phyloP scores from a whole-genome alignment of 2,113 vertebrate genomes.

The Promerops cafer region DNA sequence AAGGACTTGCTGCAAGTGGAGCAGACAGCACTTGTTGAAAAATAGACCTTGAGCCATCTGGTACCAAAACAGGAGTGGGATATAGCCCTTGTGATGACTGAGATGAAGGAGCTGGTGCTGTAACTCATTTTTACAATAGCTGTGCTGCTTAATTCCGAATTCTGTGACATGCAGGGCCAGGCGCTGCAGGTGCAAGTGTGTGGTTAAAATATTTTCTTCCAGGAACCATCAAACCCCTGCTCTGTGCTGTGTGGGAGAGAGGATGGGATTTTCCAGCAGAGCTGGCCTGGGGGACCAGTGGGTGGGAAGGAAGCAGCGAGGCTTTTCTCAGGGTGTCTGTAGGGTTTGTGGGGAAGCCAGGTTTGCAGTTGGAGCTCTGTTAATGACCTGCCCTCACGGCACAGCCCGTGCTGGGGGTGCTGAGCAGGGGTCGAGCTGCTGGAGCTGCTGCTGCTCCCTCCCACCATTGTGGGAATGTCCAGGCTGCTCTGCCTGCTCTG shows the following conservation, averaged over 20 bases:
- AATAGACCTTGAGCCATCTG: slow-evolving; percentile 57
- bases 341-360: not conserved
- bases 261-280: slow-evolving; percentile 6
- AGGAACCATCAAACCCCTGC: not conserved
- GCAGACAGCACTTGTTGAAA: slow-evolving; percentile 63
- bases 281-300: not conserved
- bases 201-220: slow-evolving; percentile 1
- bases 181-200: not conserved
- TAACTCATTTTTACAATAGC: slow-evolving; percentile 36
- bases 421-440: not conserved
- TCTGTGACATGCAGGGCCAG: not conserved
- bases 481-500: not conserved
- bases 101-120: slow-evolving; percentile 40
- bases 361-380: not conserved
- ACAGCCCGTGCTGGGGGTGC: not conserved
- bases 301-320: not conserved
- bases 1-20: slow-evolving; percentile 42
- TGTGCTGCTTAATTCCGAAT: slow-evolving; percentile 24
- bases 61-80: slow-evolving; percentile 44
- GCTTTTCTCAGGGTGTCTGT: not conserved
- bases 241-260: slow-evolving; percentile 4
- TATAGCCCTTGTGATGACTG: slow-evolving; percentile 25
- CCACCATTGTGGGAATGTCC: accelerated
- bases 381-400: not conserved
- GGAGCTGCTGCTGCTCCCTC: not conserved